These are phyloP conservation scores for Taxidea taxus DNA, from an alignment of 2,113 vertebrate species.

Conservation along the genomic window DNA sequence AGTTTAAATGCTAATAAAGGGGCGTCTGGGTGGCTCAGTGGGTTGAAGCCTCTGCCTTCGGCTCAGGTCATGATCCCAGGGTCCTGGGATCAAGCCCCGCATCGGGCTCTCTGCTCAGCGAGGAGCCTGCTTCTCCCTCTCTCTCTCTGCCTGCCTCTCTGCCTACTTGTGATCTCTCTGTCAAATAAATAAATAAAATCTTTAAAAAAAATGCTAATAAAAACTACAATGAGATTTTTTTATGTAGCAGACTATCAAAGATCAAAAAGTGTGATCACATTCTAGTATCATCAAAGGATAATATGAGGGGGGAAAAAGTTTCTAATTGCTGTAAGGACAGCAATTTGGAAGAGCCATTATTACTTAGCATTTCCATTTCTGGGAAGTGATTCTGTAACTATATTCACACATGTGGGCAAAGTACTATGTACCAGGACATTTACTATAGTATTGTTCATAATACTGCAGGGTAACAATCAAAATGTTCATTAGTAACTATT, in stretches of 20 bases:
- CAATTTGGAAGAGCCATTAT: background rate
- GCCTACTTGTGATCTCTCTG: too few species aligned
- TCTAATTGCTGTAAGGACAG: background rate
- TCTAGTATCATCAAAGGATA: background rate
- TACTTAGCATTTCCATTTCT: background rate
- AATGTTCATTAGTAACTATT: constrained; percentile 18
- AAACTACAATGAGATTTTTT: background rate
- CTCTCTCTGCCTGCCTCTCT: too few species aligned
- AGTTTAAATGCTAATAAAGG: background rate
- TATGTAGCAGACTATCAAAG: background rate
- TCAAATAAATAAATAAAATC: too few species aligned
- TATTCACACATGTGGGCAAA: background rate
- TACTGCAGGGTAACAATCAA: constrained; percentile 14
- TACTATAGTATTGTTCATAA: background rate
- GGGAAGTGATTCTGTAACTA: background rate
- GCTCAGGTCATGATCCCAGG: too few species aligned
- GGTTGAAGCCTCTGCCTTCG: too few species aligned
- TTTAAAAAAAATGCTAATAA: constrained; percentile 9
- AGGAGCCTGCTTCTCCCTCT: too few species aligned
- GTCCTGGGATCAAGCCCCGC: too few species aligned
- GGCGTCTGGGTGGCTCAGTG: too few species aligned
- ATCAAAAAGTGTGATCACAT: background rate
- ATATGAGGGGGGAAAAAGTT: background rate
- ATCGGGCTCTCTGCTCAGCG: too few species aligned
- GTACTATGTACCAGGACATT: background rate